These are phyloP conservation scores for Dastarcus helophoroides DNA, from an alignment of 2,888 invertebrate genomes.

Conservation along the genomic window DNA sequence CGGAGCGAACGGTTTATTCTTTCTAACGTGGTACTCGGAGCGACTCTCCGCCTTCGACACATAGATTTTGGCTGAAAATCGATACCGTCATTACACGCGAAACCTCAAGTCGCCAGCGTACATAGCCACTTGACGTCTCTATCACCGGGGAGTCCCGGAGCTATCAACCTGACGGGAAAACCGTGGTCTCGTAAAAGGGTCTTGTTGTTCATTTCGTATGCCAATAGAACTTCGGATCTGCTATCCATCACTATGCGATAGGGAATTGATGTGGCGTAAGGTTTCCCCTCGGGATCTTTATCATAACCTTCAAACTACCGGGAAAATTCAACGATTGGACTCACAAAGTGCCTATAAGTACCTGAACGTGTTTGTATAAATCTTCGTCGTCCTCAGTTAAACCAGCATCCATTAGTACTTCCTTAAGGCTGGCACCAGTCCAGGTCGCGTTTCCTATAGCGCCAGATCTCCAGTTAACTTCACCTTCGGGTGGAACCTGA, in stretches of 20 bases:
- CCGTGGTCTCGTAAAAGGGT: conserved; percentile 78
- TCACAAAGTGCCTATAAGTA: conserved; percentile 23
- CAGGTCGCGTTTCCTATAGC: conserved; percentile 84
- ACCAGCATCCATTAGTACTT: conserved; percentile 51
- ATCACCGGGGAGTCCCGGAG: conserved; percentile 84
- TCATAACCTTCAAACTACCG: conserved; percentile 71
- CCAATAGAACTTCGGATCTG: conserved; percentile 61
- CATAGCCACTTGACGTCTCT: conserved; percentile 88
- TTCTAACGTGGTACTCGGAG: conserved; percentile 2
- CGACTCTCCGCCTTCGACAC: conserved; percentile 5
- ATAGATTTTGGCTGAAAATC: conserved; percentile 4
- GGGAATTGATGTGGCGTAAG: conserved; percentile 78
- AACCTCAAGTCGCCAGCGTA: too few relatives aligned
- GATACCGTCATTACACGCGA: not conserved
- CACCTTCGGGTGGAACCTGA: conserved; percentile 60
- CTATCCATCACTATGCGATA: conserved; percentile 61
- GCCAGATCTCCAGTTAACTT: conserved; percentile 72
- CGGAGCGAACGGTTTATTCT: conserved; percentile 6
- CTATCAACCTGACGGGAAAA: conserved; percentile 67
- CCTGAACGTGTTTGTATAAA: conserved; percentile 49
- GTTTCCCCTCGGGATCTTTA: conserved; percentile 61
- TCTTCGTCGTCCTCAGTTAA: conserved; percentile 44
- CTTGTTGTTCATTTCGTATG: conserved; percentile 84
- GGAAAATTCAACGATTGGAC: too few relatives aligned
- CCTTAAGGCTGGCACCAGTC: conserved; percentile 61